Base-by-base conservation (phyloP, 2,113 vertebrate genomes). In the Rhinoptilus africanus region DNA sequence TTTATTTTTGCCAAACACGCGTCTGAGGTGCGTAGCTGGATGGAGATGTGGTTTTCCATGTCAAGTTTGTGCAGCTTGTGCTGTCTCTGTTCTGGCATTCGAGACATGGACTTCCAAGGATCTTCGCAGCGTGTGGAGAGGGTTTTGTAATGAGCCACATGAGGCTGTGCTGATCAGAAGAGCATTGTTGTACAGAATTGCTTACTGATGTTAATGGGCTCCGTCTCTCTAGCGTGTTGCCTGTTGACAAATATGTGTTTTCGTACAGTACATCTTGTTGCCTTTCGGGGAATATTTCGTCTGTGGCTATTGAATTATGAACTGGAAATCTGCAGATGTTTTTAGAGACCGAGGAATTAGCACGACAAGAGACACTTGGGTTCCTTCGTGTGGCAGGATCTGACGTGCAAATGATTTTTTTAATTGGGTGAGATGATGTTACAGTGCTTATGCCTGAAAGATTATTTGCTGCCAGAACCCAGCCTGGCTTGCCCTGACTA, bases 251-350 rank as follows among this genome's bases (percentile, higher is more conserved):
- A 85, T 68, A n/a, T 0, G 4, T 82, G 12, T 80, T 79, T 84
- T 68, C 82, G 62, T 53, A 32, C 54, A 54, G 71, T 79, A 60
- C 41, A 21, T 67, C 60, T 64, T 71, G 53, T 74, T 77, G 78
- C 48, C 54, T 88, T 93, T 73, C 1, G 15, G 77, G 59, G 73
- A 74, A 7, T 78, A 22, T 62, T 82, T 90, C 0, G 0, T 67
- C 88, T 83, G 51, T 19, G 45, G 54, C 45, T 94, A 3, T 89
- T 96, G 88, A 96, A 82, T 93, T 93, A 78, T 34, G 43, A 62
- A 47, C 88, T 80, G 90, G 26, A 84, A 93, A 89, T 73, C 78
- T 92, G 71, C 68, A 82, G 47, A 91, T 67, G 45, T 27, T 91
- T 57, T 76, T 92, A 21, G 48, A 80, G 47, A 45, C 43, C 13